Base-by-base conservation (phyloP, 2,888 invertebrate genomes). In the Drosophila recens region DNA sequence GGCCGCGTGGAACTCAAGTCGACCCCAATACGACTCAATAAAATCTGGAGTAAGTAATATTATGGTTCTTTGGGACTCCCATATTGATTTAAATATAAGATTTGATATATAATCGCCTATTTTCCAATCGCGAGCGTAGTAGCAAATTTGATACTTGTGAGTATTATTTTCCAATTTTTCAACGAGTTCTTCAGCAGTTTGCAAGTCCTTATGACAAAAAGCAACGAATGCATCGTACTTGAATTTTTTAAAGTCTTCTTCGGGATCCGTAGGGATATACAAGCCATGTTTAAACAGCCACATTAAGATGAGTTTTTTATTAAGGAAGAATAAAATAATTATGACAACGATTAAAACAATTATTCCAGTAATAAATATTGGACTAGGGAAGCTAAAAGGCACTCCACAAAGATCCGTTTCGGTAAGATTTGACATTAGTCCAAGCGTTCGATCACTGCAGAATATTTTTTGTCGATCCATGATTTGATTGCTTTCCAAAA, bases 221-320 rank as follows among this genome's bases (percentile, higher is more conserved):
- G 53, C 53, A 13, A 53, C 2, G 6, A 53, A 53, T 15, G 40
- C 53, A 53, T 53, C 54, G 42, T n/a, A 4, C 17, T 13, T 54
- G 9, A 20, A 4, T 4, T 6, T 0, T n/a, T n/a, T n/a, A 30
- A 23, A 5, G 9, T 38, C 9, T 4, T 17, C 38, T 17, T 54
- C 3, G 4, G 42, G 9, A 4, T 27, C 13, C 42, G 33, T 13
- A 1, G 4, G 27, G 13, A 36, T 4, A 10, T 1, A 23, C 15
- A 9, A 5, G 2, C 27, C 17, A 1, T 11, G 10, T 4, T 15
- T 15, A 15, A 10, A n/a, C 6, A 45, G 3, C 23, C 45, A 8
- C 2, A 20, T 13, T 4, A 45, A 56, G 11, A 45, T 27, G 3
- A 0, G 10, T 17, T 43, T 13, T 30, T 20, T 43, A 17, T 23